Conservation (phyloP, 2,888 invertebrate species). For the Protula sp. region DNA sequence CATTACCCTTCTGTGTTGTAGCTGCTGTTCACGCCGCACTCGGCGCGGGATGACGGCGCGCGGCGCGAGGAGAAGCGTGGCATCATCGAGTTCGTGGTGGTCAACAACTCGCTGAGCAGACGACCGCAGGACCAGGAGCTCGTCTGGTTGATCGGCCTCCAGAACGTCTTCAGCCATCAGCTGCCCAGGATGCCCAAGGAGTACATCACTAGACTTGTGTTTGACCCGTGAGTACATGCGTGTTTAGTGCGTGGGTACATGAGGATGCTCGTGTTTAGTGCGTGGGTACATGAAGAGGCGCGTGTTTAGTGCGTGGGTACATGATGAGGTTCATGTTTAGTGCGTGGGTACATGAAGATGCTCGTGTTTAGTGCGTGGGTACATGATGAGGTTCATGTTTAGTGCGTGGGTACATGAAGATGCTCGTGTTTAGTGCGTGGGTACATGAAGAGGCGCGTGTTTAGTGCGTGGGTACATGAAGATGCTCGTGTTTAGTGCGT, state of each 20-base stretch:
- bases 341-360: too few relatives aligned
- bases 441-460: too few relatives aligned
- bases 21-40: slow-evolving; percentile 44
- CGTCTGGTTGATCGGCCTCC: slow-evolving; percentile 86
- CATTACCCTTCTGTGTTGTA: too few relatives aligned
- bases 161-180: slow-evolving; percentile 92
- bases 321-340: background rate
- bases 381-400: too few relatives aligned
- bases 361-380: too few relatives aligned
- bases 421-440: too few relatives aligned
- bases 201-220: slow-evolving; percentile 90
- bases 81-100: slow-evolving; percentile 86
- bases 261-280: too few relatives aligned
- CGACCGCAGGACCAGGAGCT: slow-evolving; percentile 70
- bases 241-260: background rate
- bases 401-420: too few relatives aligned
- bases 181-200: slow-evolving; percentile 95
- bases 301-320: too few relatives aligned
- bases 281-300: too few relatives aligned
- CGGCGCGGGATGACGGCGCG: slow-evolving; percentile 84
- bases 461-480: too few relatives aligned
- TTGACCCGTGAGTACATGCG: slow-evolving; percentile 62
- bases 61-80: slow-evolving; percentile 83
- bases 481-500: too few relatives aligned
- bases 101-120: slow-evolving; percentile 80